Percentiles rank a stretch among this genome's conserved stretches.
Evolutionary conservation across 2,888 invertebrate species (phyloP).

Genomic region (Amphipoea lucens): DNA sequence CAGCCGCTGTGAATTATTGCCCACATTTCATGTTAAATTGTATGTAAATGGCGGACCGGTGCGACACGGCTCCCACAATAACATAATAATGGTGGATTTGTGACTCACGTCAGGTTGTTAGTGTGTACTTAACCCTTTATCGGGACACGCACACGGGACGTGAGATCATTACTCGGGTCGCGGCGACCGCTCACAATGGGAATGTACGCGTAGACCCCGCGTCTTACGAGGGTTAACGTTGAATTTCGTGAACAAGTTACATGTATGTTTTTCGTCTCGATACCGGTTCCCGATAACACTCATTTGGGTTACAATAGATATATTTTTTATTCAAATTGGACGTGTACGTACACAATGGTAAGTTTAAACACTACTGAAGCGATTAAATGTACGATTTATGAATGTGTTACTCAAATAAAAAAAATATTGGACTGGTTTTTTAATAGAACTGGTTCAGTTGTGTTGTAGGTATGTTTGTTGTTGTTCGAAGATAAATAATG

Average conservation of each 20-base stretch:
- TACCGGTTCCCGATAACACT: slow-evolving; percentile 74
- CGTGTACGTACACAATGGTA: slow-evolving; percentile 65
- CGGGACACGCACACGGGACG: slow-evolving; percentile 89
- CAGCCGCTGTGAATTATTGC: slow-evolving; percentile 88
- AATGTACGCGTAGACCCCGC: slow-evolving; percentile 66
- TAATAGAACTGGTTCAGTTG: slow-evolving; percentile 62
- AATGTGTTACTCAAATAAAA: slow-evolving; percentile 58
- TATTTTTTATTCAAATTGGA: slow-evolving; percentile 71
- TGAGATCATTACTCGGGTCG: slow-evolving; percentile 89
- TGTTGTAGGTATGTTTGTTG: slow-evolving; percentile 47
- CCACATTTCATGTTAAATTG: slow-evolving; percentile 90
- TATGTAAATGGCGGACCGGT: slow-evolving; percentile 88
- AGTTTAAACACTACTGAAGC: slow-evolving; percentile 72
- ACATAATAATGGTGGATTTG: slow-evolving; percentile 90
- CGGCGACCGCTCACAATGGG: slow-evolving; percentile 78
- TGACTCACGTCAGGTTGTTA: slow-evolving; percentile 90
- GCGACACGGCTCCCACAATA: slow-evolving; percentile 89
- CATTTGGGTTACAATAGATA: slow-evolving; percentile 75
- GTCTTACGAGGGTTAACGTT: slow-evolving; percentile 71
- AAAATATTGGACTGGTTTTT: slow-evolving; percentile 61
- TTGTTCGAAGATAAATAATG: slow-evolving; percentile 49
- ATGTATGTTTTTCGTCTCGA: slow-evolving; percentile 77
- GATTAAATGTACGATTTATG: slow-evolving; percentile 71
- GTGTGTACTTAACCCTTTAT: slow-evolving; percentile 90
- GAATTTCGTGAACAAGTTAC: slow-evolving; percentile 75